Evolutionary conservation across 2,888 invertebrate species (phyloP).

Genomic region (Synergus umbraculus): DNA sequence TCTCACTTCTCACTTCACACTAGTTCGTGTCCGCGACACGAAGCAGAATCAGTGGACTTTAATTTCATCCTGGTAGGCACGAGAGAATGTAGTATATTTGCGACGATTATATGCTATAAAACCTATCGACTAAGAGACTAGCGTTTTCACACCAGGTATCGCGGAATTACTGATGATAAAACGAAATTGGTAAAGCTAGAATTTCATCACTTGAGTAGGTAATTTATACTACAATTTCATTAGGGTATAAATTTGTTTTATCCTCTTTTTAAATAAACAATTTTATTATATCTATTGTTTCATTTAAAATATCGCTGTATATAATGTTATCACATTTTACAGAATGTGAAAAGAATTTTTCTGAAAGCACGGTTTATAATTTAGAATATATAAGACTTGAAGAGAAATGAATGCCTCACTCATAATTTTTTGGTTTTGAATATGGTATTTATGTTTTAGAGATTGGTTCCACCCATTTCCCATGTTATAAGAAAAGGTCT

Average conservation of each 20-base stretch:
- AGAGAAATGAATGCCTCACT: neutral
- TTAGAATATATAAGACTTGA: too few species aligned
- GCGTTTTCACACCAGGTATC: neutral
- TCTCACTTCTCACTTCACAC: neutral
- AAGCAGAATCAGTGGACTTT: conserved; percentile 17
- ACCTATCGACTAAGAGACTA: neutral
- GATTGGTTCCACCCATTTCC: neutral
- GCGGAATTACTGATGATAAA: neutral
- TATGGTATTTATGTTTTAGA: neutral
- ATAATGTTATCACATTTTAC: too few species aligned
- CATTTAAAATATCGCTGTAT: too few species aligned
- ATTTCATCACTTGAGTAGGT: neutral
- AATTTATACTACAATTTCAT: neutral
- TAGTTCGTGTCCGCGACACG: neutral
- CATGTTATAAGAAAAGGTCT: conserved; percentile 1
- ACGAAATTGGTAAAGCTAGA: neutral
- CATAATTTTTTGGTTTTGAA: neutral
- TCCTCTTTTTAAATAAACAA: neutral
- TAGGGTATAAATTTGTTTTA: neutral
- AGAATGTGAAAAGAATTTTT: too few species aligned
- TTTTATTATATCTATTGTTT: too few species aligned
- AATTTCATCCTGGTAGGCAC: conserved; percentile 5
- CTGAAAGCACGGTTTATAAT: too few species aligned
- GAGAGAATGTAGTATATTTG: conserved; percentile 14
- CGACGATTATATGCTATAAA: conserved; percentile 6